Conservation (phyloP, 2,888 invertebrate genomes). For the Vesta saturnalis region DNA sequence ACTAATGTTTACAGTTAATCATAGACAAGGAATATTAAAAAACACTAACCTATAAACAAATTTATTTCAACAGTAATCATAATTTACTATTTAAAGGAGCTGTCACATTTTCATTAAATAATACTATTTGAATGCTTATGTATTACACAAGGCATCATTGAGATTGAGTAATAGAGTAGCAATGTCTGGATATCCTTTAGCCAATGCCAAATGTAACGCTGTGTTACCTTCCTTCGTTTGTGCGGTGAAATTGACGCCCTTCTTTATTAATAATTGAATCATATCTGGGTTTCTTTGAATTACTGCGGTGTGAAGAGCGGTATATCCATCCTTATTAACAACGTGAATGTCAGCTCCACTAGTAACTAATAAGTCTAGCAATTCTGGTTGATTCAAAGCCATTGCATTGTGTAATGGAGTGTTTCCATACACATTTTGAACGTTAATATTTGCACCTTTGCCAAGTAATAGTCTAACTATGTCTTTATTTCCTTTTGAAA, state of each 20-base stretch:
- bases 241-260: background rate
- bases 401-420: conserved; percentile 47
- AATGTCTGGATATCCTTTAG: conserved; percentile 9
- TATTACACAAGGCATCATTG: conserved; percentile 3
- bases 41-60: no score
- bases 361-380: background rate
- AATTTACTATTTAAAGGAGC: background rate
- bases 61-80: background rate
- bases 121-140: background rate
- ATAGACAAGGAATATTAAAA: no score
- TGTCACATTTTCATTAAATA: background rate
- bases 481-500: conserved; percentile 10
- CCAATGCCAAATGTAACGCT: conserved; percentile 12
- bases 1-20: no score
- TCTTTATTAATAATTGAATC: background rate
- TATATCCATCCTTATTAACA: conserved; percentile 7
- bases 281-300: background rate
- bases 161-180: background rate
- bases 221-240: conserved; percentile 7
- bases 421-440: conserved; percentile 43
- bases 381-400: background rate
- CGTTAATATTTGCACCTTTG: conserved; percentile 36
- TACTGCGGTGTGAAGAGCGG: conserved; percentile 37
- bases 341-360: conserved; percentile 1
- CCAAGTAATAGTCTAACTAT: conserved; percentile 40